These are phyloP conservation scores for Acrocyrtus sp. DNA, from an alignment of 2,888 invertebrate genomes.

Conservation along the genomic window DNA sequence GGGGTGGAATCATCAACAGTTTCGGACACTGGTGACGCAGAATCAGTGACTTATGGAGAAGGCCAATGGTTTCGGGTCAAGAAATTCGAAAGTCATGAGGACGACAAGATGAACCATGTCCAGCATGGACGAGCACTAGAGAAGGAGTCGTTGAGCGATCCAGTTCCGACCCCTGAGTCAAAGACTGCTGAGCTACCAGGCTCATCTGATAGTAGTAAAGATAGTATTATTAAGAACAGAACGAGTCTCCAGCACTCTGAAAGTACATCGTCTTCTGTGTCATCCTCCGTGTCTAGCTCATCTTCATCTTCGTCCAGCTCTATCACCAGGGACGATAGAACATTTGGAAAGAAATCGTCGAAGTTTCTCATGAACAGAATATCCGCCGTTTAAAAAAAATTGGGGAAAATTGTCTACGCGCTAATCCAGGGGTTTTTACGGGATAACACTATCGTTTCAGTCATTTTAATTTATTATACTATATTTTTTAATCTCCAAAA, in stretches of 20 bases:
- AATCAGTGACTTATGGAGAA: constrained; percentile 62
- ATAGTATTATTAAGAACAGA: constrained; percentile 10
- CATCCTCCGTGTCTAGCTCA: constrained; percentile 4
- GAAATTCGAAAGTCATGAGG: constrained; percentile 19
- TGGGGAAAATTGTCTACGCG: too few species aligned
- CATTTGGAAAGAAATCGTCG: constrained; percentile 36
- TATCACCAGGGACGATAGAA: constrained; percentile 1
- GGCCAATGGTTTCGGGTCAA: constrained; percentile 62
- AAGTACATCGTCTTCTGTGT: neutral
- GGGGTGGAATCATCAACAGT: constrained; percentile 15
- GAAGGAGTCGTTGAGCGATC: constrained; percentile 7
- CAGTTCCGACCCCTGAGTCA: constrained; percentile 32
- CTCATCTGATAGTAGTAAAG: neutral
- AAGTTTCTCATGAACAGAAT: constrained; percentile 48
- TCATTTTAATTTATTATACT: constrained; percentile 25
- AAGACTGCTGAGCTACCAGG: constrained; percentile 6
- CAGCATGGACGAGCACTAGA: constrained; percentile 2
- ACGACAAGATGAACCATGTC: neutral
- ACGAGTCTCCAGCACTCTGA: constrained; percentile 5
- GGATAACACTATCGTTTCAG: constrained; percentile 15
- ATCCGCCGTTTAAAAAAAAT: constrained; percentile 10
- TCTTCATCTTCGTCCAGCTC: neutral
- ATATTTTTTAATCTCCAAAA: neutral
- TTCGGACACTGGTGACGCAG: constrained; percentile 38
- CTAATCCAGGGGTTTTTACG: neutral